phyloP scores from a whole-genome alignment of 23 tunicate genomes.

The Ciona savignyi region DNA sequence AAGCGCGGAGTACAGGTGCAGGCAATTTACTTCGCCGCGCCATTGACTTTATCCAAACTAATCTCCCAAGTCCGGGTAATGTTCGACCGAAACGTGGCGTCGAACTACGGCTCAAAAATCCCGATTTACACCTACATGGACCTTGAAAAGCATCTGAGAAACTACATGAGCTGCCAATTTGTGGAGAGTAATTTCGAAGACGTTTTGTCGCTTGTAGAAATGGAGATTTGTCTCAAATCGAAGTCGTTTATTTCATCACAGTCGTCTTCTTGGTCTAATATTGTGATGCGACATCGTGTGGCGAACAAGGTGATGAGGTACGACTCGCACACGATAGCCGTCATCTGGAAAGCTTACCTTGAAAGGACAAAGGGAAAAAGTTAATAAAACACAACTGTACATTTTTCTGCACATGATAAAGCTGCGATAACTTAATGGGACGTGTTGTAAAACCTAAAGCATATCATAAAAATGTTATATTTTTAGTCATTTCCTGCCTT shows the following conservation, averaged over 20 bases:
- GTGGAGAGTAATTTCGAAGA: constrained; percentile 23
- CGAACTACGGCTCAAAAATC: not conserved
- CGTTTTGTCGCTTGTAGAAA: constrained; percentile 46
- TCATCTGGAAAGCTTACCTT: constrained; percentile 22
- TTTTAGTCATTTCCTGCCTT: too few relatives aligned
- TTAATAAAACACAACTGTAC: too few relatives aligned
- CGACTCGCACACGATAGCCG: constrained; percentile 14
- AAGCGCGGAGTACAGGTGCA: not conserved
- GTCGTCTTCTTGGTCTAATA: constrained; percentile 58
- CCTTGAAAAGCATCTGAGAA: constrained; percentile 5
- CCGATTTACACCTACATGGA: constrained; percentile 8
- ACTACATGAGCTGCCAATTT: constrained; percentile 8
- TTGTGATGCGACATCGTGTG: constrained; percentile 20
- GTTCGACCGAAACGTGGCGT: not conserved
- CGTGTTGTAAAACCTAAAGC: too few relatives aligned
- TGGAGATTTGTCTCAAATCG: constrained; percentile 44
- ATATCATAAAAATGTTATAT: too few relatives aligned
- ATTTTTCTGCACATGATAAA: too few relatives aligned
- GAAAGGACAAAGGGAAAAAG: not conserved
- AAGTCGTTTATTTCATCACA: constrained; percentile 31
- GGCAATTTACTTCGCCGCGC: constrained; percentile 42
- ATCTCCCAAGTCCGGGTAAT: constrained; percentile 8
- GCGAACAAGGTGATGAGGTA: constrained; percentile 4
- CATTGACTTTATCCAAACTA: constrained; percentile 19
- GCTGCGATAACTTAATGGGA: too few relatives aligned